These are phyloP conservation scores for Aphodius granarius DNA, from an alignment of 2,888 invertebrate species.

Conservation along the genomic window DNA sequence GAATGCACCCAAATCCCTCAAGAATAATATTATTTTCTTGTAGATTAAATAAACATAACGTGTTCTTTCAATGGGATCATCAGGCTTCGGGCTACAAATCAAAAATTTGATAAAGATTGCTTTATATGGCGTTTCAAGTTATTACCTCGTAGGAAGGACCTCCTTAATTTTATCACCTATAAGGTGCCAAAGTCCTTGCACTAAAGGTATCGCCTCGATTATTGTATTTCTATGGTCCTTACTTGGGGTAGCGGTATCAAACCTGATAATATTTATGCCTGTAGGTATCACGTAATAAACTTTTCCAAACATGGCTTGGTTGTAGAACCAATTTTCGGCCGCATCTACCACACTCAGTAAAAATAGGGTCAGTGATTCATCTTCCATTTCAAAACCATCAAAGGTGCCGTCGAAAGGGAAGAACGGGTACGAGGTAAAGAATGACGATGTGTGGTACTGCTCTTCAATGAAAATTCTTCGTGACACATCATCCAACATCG, in stretches of 20 bases:
- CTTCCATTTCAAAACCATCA: background rate
- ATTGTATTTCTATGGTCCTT: no score
- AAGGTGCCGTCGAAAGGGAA: background rate
- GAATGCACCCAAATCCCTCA: conserved; percentile 6
- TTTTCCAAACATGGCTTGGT: background rate
- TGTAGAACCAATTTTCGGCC: conserved; percentile 8
- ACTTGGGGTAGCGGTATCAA: no score
- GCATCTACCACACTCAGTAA: background rate
- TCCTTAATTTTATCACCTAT: no score
- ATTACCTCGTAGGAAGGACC: no score
- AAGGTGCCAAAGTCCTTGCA: no score
- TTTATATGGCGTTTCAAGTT: no score
- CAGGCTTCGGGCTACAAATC: no score
- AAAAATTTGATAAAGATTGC: no score
- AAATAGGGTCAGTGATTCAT: background rate
- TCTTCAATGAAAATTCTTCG: background rate
- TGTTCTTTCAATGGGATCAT: no score
- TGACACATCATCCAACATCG: no score
- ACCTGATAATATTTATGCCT: background rate
- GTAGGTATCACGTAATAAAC: conserved; percentile 1
- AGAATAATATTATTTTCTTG: background rate
- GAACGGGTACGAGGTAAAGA: conserved; percentile 4
- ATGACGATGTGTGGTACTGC: background rate
- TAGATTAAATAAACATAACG: conserved; percentile 33
- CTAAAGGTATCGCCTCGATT: no score